Conservation (phyloP, 2,888 invertebrate species). For the Synanthedon tipuliformis region DNA sequence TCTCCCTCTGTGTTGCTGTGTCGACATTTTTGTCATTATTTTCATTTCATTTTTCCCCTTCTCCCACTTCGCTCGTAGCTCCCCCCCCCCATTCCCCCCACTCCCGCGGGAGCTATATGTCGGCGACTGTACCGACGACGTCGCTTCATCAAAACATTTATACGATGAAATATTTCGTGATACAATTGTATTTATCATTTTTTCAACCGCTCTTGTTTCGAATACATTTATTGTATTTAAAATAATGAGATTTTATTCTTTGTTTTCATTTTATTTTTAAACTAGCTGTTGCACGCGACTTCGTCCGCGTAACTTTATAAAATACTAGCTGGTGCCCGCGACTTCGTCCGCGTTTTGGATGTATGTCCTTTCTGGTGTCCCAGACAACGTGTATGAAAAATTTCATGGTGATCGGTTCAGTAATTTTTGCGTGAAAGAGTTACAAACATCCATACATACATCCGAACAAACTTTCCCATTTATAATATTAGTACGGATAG, state of each 20-base stretch:
- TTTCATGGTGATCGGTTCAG: too few relatives aligned
- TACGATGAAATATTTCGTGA: slow-evolving; percentile 28
- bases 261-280: too few relatives aligned
- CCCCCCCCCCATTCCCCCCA: slow-evolving; percentile 5
- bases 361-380: too few relatives aligned
- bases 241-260: not conserved
- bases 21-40: slow-evolving; percentile 46
- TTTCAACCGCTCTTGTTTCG: slow-evolving; percentile 5
- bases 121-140: slow-evolving; percentile 15
- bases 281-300: too few relatives aligned
- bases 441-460: too few relatives aligned
- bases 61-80: slow-evolving; percentile 4
- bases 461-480: too few relatives aligned
- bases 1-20: slow-evolving; percentile 16
- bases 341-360: too few relatives aligned
- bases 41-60: slow-evolving; percentile 22
- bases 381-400: too few relatives aligned
- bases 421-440: too few relatives aligned
- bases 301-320: too few relatives aligned
- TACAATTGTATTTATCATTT: slow-evolving; percentile 12
- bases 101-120: slow-evolving; percentile 16
- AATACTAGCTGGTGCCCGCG: too few relatives aligned
- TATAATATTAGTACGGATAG: too few relatives aligned
- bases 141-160: slow-evolving; percentile 47
- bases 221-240: not conserved